Base-by-base conservation (phyloP, 1,140 invertebrate species). In the Wiebesia pumilae region DNA sequence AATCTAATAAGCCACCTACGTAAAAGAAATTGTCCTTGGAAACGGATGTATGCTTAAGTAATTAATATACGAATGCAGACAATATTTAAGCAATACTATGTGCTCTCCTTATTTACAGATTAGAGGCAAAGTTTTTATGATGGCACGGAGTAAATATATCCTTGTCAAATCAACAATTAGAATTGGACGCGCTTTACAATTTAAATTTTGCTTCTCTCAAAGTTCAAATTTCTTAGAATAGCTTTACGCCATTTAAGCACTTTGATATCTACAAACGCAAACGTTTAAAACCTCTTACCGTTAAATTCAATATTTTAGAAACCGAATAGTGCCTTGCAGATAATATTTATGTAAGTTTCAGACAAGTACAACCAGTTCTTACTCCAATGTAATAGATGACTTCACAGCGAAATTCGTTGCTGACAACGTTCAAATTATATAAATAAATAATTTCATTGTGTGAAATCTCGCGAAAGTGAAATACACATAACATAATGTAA, bases 391-490 rank as follows among this genome's bases (percentile, higher is more conserved):
- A 81, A 81, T 65, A 62, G 54, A 67, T 65, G 51, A 81, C 16
- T 81, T 65, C 35, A 27, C 58, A 7, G 33, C 4, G 16, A 35
- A 40, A 38, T 35, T 65, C 27, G 7, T 30, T 30, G 6, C 51
- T 51, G 10, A 51, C 30, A 78, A 40, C 7, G 24, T n/a, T 62
- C n/a, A 62, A 65, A 81, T 67, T 67, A 65, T 81, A n/a, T 81
- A 81, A 81, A 62, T 30, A 21, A 12, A 65, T 35, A 33, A 65
- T 81, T 65, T 3, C 12, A 67, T 78, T 65, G 35, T 81, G 27
- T 65, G 47, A 47, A 78, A 51, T 2, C 27, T 69, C 30, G 54
- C n/a, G 24, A 43, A 81, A 81, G 21, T 40, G 35, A 40, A 35
- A 35, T 35, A 35, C 24, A 75, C 35, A 16, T 14, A 69, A 33